Conservation (phyloP, 1,140 invertebrate genomes). For the Drosophila repleta region DNA sequence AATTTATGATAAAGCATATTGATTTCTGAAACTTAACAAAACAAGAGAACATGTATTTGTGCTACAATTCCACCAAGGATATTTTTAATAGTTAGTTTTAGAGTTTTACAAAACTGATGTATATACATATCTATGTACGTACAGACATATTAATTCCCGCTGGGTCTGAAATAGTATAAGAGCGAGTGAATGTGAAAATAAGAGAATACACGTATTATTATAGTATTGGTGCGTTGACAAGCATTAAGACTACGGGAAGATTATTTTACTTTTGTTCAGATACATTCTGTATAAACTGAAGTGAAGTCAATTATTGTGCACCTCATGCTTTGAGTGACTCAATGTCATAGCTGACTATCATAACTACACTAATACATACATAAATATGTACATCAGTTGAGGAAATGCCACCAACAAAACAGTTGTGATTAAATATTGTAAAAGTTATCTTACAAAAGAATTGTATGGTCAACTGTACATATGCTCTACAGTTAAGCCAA, state of each 20-base stretch:
- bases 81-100: neutral
- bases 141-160: neutral
- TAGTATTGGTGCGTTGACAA: neutral
- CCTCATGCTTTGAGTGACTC: constrained; percentile 10
- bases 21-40: too few relatives aligned
- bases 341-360: neutral
- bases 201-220: neutral
- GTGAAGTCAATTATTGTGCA: constrained; percentile 28
- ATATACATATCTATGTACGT: too few relatives aligned
- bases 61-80: neutral
- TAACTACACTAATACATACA: constrained; percentile 11
- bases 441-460: constrained; percentile 25
- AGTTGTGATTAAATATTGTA: constrained; percentile 24
- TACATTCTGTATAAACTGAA: constrained; percentile 23
- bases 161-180: neutral
- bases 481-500: constrained; percentile 24
- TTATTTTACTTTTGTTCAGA: constrained; percentile 40
- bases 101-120: neutral
- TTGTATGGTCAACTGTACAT: constrained; percentile 17
- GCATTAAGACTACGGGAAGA: constrained; percentile 16
- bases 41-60: neutral
- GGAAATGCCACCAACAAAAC: constrained; percentile 20
- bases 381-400: neutral
- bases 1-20: too few relatives aligned
- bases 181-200: neutral